phyloP scores from a whole-genome alignment of 2,113 vertebrate species.

The Crypturellus undulatus region DNA sequence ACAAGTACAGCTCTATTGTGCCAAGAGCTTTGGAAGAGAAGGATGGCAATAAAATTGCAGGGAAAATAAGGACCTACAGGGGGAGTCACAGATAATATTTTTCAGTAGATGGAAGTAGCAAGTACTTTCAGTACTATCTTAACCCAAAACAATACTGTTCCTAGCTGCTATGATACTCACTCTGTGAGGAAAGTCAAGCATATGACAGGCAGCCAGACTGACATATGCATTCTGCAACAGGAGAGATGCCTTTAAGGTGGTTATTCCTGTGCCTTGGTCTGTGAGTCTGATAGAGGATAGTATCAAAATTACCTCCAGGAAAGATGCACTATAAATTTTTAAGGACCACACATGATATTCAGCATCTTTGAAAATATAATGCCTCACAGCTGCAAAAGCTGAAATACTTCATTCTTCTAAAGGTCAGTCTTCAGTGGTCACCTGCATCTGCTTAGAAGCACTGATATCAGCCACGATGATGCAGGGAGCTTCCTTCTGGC shows the following conservation, averaged over 20 bases:
- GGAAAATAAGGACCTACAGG: constrained; percentile 36
- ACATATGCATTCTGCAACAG: background rate
- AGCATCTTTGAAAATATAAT: constrained; percentile 62
- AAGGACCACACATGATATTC: constrained; percentile 61
- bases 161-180: background rate
- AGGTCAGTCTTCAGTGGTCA: constrained; percentile 1
- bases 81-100: background rate
- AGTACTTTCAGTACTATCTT: too few species aligned
- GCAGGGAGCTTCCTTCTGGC: too few species aligned
- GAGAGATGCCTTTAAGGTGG: constrained; percentile 3
- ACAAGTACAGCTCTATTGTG: constrained; percentile 5
- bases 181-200: background rate
- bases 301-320: constrained; percentile 40
- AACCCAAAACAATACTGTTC: constrained; percentile 16
- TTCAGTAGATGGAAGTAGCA: background rate
- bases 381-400: constrained; percentile 51
- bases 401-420: constrained; percentile 30
- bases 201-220: constrained; percentile 10
- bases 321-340: constrained; percentile 52
- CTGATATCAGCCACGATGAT: background rate
- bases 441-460: constrained; percentile 62
- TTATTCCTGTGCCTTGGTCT: background rate
- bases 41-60: too few species aligned
- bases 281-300: background rate
- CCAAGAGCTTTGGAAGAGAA: constrained; percentile 3